A percentile compares a stretch with the other conserved stretches of the same genome.
Conservation (phyloP, 92 coral and sea anemone species). For the Meandrina meandrites region DNA sequence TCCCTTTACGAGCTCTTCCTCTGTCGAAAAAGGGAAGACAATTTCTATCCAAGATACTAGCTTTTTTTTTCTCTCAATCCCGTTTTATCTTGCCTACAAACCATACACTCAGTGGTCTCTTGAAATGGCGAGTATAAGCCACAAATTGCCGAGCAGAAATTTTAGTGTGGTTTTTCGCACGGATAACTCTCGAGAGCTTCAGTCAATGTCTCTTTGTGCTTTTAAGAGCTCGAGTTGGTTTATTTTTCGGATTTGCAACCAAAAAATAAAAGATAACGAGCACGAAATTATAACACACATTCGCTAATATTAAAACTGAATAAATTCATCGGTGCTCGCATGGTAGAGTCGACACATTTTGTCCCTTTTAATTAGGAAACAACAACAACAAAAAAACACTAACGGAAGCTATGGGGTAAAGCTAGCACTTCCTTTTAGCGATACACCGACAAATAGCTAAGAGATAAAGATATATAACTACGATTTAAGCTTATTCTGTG, state of each 20-base stretch:
- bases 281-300: not conserved
- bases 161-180: not conserved
- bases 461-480: not conserved
- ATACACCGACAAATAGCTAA: not conserved
- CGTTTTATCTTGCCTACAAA: not conserved
- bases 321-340: not conserved
- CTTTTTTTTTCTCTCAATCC: not conserved
- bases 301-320: not conserved
- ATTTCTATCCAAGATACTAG: not conserved
- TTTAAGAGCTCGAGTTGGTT: not conserved
- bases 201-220: not conserved
- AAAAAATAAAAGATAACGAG: not conserved
- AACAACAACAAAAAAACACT: not conserved
- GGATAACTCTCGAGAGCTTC: not conserved
- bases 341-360: not conserved
- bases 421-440: not conserved
- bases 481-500: not conserved
- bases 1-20: constrained; percentile 21
- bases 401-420: not conserved
- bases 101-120: not conserved
- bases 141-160: not conserved
- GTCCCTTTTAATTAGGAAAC: not conserved
- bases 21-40: constrained; percentile 21
- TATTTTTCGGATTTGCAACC: not conserved
- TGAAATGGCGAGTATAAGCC: not conserved